Base-by-base conservation (phyloP, 2,888 invertebrate species). In the Acleris holmiana region DNA sequence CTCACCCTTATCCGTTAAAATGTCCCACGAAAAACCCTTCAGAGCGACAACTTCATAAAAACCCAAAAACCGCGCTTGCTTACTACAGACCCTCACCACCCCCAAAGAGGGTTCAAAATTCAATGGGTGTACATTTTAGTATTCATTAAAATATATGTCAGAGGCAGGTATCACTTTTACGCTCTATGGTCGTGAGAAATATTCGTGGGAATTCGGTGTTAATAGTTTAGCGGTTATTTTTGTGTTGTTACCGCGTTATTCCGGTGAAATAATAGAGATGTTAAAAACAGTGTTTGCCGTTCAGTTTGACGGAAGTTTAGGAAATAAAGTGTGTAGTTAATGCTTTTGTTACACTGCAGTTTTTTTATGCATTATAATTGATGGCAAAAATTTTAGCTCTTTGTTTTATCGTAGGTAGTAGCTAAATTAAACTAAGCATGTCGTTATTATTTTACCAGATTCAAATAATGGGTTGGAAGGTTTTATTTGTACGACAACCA, bases 101-200 rank as follows among this genome's bases (percentile, higher is more conserved):
- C 7, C 6, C 2, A 0, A 15, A 60, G 67, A 69, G 21, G 62
- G 68, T 60, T 61, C 5, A 55, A 51, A 55, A 19, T 69, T 8
- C 18, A 40, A 18, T 29, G 57, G 29, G 4, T 17, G 4, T 6
- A 41, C 48, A n/a, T 18, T 19, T 44, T 18, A 15, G 8, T 40
- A 49, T 55, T 50, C 44, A 29, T 56, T 63, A 51, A 56, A 64
- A 56, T 41, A 53, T 68, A 55, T 70, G 69, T 67, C 66, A 56
- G 44, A 44, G 48, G 57, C 64, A 65, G 63, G 69, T 67, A 65
- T 74, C 73, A 70, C 68, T 77, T 76, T 74, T 71, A 77, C 73
- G 73, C 71, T 71, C 61, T 53, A 51, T 68, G 72, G 54, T 60
- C 70, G 70, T 72, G 72, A 70, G 71, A 74, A 49, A 61, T 51